Evolutionary conservation across 2,113 vertebrate species (phyloP), one percentile per base, ranked within the genome.

Genomic region (Colaptes auratus): DNA sequence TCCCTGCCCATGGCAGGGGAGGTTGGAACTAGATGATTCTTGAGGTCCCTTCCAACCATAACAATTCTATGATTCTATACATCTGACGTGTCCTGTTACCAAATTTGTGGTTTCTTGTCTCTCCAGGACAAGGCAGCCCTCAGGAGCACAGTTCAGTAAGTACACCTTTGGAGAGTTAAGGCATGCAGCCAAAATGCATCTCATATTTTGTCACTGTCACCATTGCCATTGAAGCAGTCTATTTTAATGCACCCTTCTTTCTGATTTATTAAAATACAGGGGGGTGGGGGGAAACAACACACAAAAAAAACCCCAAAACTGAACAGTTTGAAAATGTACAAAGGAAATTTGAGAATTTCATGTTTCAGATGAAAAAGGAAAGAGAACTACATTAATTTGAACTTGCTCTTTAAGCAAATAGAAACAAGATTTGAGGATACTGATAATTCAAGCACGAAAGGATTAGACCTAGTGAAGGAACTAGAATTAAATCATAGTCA

Each of bases 271-370:
- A 7, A 10, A 59, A 46, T 9, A 36, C 1, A 6, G 11, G 58
- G 6, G 2, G 0, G 10, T n/a, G 61, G 5, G 3, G 0, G 19
- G 14, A 44, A n/a, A n/a, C n/a, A n/a, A 2, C 13, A 23, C 48
- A 50, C 23, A 24, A 20, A 50, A 50, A 50, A 20, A 12, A 8
- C 6, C 16, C 33, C 50, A 56, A 25, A 42, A 44, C 4, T 52
- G 56, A 82, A 61, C 6, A 39, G 27, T 42, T 33, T 86, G 46
- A 69, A 92, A 89, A 88, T 44, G 0, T 55, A 59, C 33, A 48
- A 78, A 72, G 18, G n/a, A 80, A 78, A 78, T 73, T 46, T 31
- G 23, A 55, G 16, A 31, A 44, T 58, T 75, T 78, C 2, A 17
- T 65, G 3, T 65, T 50, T 82, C 11, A 24, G 9, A 44, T 31